phyloP scores from a whole-genome alignment of 1,140 invertebrate species.

The Drosophila navojoa region DNA sequence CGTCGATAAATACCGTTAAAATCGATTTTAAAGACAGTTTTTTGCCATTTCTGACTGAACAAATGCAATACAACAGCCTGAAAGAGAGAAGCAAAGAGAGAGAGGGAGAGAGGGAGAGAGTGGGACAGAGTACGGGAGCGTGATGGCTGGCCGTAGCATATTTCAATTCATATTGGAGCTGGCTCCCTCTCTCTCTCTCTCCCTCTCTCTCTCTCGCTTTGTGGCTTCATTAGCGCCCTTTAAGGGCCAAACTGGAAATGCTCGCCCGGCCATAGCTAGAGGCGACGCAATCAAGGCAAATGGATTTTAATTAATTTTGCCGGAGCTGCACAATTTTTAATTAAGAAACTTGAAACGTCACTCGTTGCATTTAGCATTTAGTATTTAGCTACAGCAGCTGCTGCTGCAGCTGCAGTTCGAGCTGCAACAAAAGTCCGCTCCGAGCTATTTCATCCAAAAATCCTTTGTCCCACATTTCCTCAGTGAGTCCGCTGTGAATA shows the following conservation, averaged over 20 bases:
- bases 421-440: not conserved
- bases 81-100: not conserved
- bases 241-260: not conserved
- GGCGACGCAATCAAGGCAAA: constrained; percentile 64
- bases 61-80: constrained; percentile 1
- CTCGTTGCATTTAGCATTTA: constrained; percentile 22
- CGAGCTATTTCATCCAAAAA: not conserved
- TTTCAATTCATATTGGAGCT: constrained; percentile 52
- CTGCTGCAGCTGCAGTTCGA: constrained; percentile 9
- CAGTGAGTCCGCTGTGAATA: too few relatives aligned
- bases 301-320: constrained; percentile 79
- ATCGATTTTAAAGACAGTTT: constrained; percentile 37
- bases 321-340: constrained; percentile 65
- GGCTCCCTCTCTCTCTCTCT: not conserved
- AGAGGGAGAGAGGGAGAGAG: not conserved
- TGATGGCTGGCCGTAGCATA: constrained; percentile 5
- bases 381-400: constrained; percentile 3
- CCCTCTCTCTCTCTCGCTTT: constrained; percentile 48
- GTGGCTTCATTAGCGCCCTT: constrained; percentile 72
- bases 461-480: not conserved
- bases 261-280: constrained; percentile 18
- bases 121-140: not conserved
- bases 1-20: constrained; percentile 17
- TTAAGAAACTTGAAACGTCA: constrained; percentile 67
- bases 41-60: not conserved